Percentiles rank a stretch among this genome's conserved stretches.
Evolutionary conservation across 2,797 vertebrate genomes (phyloP).

Genomic region (Myotis pilosus): DNA sequence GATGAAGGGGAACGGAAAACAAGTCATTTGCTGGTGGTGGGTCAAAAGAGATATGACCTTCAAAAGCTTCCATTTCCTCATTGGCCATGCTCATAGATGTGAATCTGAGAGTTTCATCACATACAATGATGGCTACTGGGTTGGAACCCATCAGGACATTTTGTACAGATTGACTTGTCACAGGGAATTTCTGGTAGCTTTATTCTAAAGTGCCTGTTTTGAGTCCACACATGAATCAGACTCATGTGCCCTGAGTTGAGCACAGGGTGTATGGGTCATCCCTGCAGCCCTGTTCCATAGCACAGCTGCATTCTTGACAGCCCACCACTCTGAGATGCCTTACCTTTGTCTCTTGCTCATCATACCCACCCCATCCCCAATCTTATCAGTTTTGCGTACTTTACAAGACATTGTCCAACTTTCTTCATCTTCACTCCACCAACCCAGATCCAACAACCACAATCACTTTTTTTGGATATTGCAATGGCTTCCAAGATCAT

Average conservation of each 20-base stretch:
- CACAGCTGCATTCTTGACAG: not conserved
- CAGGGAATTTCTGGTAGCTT: not conserved
- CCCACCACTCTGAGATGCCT: not conserved
- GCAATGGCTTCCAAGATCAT: not conserved
- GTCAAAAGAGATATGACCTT: not conserved
- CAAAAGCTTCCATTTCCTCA: not conserved
- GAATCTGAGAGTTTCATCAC: not conserved
- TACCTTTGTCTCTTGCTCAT: not conserved
- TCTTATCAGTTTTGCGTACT: not conserved
- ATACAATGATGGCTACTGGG: not conserved
- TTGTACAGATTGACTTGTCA: not conserved
- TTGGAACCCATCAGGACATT: not conserved
- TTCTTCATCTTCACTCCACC: not conserved
- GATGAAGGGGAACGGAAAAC: not conserved
- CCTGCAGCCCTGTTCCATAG: not conserved
- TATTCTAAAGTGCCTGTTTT: not conserved
- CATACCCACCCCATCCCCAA: not conserved
- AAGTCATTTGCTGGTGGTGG: not conserved
- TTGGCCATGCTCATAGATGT: not conserved
- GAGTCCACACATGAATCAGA: not conserved
- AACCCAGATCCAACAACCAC: not conserved
- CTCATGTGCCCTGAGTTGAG: fast-evolving
- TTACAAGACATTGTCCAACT: not conserved
- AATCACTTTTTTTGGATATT: not conserved
- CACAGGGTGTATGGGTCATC: fast-evolving